Conservation (phyloP, 2,888 invertebrate genomes). For the Diaprepes abbreviatus region DNA sequence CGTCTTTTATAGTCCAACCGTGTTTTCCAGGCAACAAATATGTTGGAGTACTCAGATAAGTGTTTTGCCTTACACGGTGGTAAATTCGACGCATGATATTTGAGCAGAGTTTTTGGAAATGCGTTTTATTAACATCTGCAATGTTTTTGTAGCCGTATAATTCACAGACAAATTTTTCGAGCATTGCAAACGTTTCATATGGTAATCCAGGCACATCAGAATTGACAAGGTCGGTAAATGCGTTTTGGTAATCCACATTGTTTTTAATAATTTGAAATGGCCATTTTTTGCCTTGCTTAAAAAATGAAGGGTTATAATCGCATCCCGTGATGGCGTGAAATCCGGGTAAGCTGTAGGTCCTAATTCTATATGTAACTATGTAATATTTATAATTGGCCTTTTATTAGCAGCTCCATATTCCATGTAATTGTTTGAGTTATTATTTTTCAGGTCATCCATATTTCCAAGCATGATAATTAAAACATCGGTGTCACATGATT, state of each 20-base stretch:
- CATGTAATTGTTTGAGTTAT: not conserved
- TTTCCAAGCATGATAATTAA: slow-evolving; percentile 13
- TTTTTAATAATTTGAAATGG: slow-evolving; percentile 12
- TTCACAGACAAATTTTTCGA: slow-evolving; percentile 50
- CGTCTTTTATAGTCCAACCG: no score
- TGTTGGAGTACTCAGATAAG: no score
- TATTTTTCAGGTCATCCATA: not conserved
- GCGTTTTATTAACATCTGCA: slow-evolving; percentile 18
- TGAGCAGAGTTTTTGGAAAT: no score
- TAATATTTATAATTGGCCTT: no score
- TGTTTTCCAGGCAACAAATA: no score
- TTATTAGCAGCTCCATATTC: not conserved
- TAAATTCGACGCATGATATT: no score
- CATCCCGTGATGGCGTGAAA: slow-evolving; percentile 51
- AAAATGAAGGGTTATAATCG: slow-evolving; percentile 48
- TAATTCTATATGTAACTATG: slow-evolving; percentile 34
- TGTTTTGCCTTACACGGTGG: no score
- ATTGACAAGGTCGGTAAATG: slow-evolving; percentile 35
- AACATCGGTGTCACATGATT: slow-evolving; percentile 36
- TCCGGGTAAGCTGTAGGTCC: slow-evolving; percentile 49
- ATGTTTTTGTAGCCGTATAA: slow-evolving; percentile 44
- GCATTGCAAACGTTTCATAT: slow-evolving; percentile 31
- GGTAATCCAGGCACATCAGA: slow-evolving; percentile 37
- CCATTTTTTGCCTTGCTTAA: slow-evolving; percentile 15
- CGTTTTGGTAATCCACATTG: slow-evolving; percentile 46